Percentiles rank a stretch among this genome's conserved stretches.
Conservation (phyloP, 2,888 invertebrate genomes). For the Orchesellides sinensis region DNA sequence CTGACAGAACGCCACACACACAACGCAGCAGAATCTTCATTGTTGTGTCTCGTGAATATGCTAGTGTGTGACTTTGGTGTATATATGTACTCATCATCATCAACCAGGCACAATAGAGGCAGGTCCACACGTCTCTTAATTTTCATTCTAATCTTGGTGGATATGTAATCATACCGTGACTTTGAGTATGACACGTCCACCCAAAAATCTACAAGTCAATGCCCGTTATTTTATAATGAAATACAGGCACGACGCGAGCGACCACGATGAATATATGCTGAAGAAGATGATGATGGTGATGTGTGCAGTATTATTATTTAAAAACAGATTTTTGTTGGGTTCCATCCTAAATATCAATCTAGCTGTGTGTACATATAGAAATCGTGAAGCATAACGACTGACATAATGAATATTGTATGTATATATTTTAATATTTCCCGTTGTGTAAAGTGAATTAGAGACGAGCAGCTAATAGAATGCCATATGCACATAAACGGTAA, state of each 20-base stretch:
- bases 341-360: not conserved
- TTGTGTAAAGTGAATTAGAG: constrained; percentile 61
- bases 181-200: constrained; percentile 62
- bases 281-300: constrained; percentile 9
- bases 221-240: constrained; percentile 64
- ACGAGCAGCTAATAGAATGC: constrained; percentile 51
- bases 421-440: constrained; percentile 25
- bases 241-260: constrained; percentile 22
- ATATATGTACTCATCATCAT: not conserved
- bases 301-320: constrained; percentile 49
- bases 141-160: constrained; percentile 54
- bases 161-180: constrained; percentile 63
- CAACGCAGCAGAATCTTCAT: constrained; percentile 28
- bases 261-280: no score
- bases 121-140: constrained; percentile 63
- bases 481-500: constrained; percentile 27
- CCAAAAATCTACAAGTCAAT: constrained; percentile 62
- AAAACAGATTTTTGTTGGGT: not conserved
- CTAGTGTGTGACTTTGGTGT: not conserved
- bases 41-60: not conserved
- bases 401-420: constrained; percentile 20
- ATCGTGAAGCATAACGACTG: not conserved
- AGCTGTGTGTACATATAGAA: not conserved
- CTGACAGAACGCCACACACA: constrained; percentile 57
- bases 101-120: constrained; percentile 30